phyloP scores from a whole-genome alignment of 2,113 vertebrate genomes.

The Anhinga rufa region DNA sequence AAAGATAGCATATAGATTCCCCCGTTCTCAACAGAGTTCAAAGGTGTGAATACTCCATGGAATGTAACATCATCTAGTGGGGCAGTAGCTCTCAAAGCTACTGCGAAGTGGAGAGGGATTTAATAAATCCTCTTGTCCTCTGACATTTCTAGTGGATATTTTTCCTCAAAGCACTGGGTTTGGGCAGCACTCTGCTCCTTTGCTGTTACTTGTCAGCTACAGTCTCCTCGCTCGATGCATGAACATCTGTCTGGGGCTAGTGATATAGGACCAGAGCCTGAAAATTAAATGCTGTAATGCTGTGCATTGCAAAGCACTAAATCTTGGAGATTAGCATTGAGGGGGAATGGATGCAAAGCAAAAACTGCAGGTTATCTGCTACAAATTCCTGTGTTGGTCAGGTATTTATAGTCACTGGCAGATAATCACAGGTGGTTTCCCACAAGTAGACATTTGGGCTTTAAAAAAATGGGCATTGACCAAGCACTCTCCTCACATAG shows the following conservation, averaged over 20 bases:
- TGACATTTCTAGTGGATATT: not conserved
- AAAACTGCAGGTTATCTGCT: not conserved
- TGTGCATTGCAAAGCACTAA: not conserved
- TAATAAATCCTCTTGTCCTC: not conserved
- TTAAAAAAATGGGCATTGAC: not conserved
- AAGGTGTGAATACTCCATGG: not conserved
- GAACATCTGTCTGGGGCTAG: not conserved
- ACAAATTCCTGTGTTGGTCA: not conserved
- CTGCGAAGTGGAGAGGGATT: not conserved
- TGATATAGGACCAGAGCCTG: not conserved
- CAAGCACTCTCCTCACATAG: not conserved
- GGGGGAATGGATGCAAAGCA: not conserved
- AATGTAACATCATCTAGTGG: not conserved
- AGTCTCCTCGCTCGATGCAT: fast-evolving
- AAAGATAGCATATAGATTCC: not conserved
- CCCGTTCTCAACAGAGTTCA: not conserved
- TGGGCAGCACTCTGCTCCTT: not conserved
- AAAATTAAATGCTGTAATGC: not conserved
- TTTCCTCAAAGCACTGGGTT: not conserved
- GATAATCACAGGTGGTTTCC: not conserved
- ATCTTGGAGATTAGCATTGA: not conserved
- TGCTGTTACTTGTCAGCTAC: not conserved
- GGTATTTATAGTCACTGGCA: not conserved
- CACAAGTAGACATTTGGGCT: not conserved
- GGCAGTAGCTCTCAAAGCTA: not conserved